Evolutionary conservation across 2,888 invertebrate genomes (phyloP).

Genomic region (Eupithecia abbreviata): DNA sequence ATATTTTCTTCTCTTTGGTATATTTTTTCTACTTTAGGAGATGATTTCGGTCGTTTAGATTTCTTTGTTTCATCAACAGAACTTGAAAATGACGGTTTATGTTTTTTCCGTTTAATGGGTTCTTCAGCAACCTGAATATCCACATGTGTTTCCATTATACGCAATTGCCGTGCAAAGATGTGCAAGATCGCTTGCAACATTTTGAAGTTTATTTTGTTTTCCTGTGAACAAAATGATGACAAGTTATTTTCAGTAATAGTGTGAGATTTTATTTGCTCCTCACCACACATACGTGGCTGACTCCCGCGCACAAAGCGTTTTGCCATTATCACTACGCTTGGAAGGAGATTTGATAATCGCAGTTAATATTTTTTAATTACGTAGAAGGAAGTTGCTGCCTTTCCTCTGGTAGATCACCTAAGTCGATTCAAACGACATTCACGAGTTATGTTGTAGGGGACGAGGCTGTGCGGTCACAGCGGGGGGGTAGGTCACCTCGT

Average conservation of each 20-base stretch:
- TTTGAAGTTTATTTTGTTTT: background rate
- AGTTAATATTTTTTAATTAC: too few species aligned
- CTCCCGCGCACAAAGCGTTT: background rate
- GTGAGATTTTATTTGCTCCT: background rate
- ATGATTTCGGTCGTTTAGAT: background rate
- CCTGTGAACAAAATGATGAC: background rate
- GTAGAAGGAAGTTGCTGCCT: too few species aligned
- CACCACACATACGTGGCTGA: too few species aligned
- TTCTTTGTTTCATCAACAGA: background rate
- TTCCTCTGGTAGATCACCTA: too few species aligned
- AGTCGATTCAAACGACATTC: too few species aligned
- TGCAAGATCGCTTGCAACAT: constrained; percentile 2
- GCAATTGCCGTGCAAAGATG: background rate
- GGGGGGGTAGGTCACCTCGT: too few species aligned
- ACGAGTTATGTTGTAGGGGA: too few species aligned
- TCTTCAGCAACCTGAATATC: background rate
- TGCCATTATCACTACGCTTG: background rate
- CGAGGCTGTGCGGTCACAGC: too few species aligned
- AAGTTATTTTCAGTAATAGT: background rate
- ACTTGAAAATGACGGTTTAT: background rate
- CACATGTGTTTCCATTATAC: background rate
- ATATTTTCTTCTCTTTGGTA: background rate
- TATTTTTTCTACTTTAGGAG: background rate
- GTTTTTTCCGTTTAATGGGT: background rate
- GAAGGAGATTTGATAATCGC: too few species aligned